phyloP scores from a whole-genome alignment of 2,888 invertebrate genomes.

The Drosophila fulvimacula region DNA sequence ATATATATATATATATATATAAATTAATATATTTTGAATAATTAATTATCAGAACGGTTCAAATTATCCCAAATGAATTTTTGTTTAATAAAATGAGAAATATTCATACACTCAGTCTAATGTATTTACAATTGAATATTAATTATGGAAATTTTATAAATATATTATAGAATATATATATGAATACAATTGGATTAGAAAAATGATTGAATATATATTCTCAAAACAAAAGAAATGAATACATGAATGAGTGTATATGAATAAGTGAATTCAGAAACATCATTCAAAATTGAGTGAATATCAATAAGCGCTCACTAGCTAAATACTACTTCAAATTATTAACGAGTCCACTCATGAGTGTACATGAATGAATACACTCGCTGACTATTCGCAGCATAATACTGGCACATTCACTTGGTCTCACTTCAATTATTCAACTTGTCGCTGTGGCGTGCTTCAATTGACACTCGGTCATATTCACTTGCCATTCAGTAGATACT shows the following conservation, averaged over 20 bases:
- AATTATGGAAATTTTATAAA: no score
- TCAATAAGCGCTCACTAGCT: no score
- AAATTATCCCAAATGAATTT: background rate
- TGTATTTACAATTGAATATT: background rate
- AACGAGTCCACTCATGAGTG: background rate
- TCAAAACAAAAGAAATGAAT: background rate
- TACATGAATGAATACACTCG: background rate
- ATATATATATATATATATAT: background rate
- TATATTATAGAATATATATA: no score
- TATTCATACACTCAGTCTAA: background rate
- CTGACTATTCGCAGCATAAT: background rate
- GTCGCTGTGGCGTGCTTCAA: conserved; percentile 4
- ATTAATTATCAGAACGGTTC: background rate
- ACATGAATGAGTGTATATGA: no score
- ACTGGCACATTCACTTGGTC: conserved; percentile 3
- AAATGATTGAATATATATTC: no score
- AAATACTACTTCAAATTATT: no score
- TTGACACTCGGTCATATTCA: conserved; percentile 21
- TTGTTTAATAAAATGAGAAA: background rate
- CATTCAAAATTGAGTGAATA: background rate
- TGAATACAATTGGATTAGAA: background rate
- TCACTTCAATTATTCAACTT: conserved; percentile 11
- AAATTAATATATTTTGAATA: background rate
- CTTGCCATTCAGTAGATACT: conserved; percentile 13
- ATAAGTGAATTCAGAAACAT: no score